phyloP scores from a whole-genome alignment of 2,888 invertebrate genomes.

The Hybos culiciformis region DNA sequence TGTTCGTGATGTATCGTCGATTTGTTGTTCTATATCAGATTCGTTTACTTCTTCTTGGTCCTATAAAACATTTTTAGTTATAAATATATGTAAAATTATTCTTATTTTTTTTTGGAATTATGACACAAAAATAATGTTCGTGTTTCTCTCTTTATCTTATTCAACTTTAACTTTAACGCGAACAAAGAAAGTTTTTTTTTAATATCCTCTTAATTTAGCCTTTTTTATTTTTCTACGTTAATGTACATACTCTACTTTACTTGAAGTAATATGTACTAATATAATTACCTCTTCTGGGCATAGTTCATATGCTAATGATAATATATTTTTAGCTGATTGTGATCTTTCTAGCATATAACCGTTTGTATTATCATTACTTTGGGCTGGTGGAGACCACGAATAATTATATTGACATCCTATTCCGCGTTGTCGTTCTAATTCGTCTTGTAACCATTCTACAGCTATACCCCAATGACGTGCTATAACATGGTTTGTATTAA shows the following conservation, averaged over 20 bases:
- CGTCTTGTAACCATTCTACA: slow-evolving; percentile 90
- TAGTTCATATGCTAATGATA: slow-evolving; percentile 63
- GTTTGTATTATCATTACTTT: slow-evolving; percentile 88
- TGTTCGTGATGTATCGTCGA: slow-evolving; percentile 20
- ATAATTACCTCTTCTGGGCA: slow-evolving; percentile 49
- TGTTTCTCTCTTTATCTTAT: neutral
- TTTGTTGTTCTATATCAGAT: slow-evolving; percentile 31
- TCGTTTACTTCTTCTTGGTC: slow-evolving; percentile 35
- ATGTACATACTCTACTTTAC: no score
- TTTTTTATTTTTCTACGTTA: no score
- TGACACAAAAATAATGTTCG: neutral
- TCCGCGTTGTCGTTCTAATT: slow-evolving; percentile 57
- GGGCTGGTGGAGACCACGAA: slow-evolving; percentile 89
- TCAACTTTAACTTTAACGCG: neutral
- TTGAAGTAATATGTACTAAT: slow-evolving; percentile 8
- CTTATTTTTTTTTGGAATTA: no score
- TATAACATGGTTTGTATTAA: slow-evolving; percentile 63
- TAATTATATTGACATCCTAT: slow-evolving; percentile 59
- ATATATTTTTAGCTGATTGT: slow-evolving; percentile 79
- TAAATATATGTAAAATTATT: neutral
- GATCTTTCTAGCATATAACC: slow-evolving; percentile 90
- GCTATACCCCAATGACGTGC: slow-evolving; percentile 78
- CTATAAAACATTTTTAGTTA: slow-evolving; percentile 16
- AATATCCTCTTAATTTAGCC: no score
- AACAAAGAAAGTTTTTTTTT: no score